phyloP scores from a whole-genome alignment of 2,888 invertebrate genomes.

The Cephus pulcher region DNA sequence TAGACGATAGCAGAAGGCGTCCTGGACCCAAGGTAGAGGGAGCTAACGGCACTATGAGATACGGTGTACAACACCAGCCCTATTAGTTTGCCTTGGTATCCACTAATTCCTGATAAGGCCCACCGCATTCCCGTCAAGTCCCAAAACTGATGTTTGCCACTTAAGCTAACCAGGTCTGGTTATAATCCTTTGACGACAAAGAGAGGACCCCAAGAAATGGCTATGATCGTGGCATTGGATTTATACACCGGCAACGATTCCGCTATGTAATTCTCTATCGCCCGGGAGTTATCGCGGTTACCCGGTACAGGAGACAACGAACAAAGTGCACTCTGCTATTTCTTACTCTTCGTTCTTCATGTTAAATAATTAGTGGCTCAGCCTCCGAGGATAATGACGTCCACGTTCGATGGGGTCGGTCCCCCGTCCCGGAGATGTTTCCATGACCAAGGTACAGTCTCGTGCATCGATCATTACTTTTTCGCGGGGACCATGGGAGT shows the following conservation, averaged over 20 bases:
- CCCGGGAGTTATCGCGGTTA: background rate
- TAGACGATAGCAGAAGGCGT: constrained; percentile 48
- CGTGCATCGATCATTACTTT: background rate
- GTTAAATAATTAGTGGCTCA: background rate
- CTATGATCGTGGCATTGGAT: background rate
- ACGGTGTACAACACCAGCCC: constrained; percentile 23
- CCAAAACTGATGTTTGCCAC: background rate
- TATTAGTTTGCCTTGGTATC: constrained; percentile 28
- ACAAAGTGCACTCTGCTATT: background rate
- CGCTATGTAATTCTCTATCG: background rate
- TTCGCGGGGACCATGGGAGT: background rate
- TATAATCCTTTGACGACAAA: background rate
- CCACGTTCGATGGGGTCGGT: background rate
- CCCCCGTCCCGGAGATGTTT: background rate
- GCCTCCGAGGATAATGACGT: background rate
- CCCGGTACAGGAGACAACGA: background rate
- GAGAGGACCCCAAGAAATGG: background rate
- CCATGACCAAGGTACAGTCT: background rate
- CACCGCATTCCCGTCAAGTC: constrained; percentile 9
- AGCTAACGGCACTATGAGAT: constrained; percentile 40
- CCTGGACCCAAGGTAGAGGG: constrained; percentile 20
- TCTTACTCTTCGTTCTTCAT: background rate
- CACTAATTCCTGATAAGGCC: constrained; percentile 29
- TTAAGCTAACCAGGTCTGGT: background rate
- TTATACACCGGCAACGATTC: background rate